Base-by-base conservation (phyloP, 2,888 invertebrate genomes). In the Temnothorax ravouxi region DNA sequence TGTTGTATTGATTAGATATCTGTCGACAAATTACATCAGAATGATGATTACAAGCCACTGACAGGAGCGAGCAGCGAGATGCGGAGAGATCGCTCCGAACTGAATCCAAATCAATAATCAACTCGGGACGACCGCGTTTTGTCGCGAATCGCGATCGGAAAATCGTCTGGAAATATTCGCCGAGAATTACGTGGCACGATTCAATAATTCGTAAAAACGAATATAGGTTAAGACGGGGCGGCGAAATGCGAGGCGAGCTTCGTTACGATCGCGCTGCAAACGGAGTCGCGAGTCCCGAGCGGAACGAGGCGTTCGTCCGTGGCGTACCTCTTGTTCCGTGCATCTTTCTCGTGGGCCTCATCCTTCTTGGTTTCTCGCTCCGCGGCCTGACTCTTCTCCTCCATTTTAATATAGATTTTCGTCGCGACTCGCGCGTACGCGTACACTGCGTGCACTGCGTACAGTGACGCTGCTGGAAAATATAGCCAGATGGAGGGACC, bases 301-400 rank as follows among this genome's bases (percentile, higher is more conserved):
- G 1, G n/a, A 64, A 62, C 21, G 4, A n/a, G 29, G 50, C 5
- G 13, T 52, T 56, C 9, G 8, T 67, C 34, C 9, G 5, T 38
- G n/a, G 29, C 85, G 29, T 93, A 96, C 96, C 96, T 95, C 93
- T 96, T 95, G 80, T 94, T 94, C 92, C 95, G 95, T 38, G 93
- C 93, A 90, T 95, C 95, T 90, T 95, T 95, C 76, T 95, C 95
- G 83, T 94, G 93, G 92, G 94, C 95, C 18, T 95, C 95, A 89
- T 95, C 95, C 89, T 95, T 94, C 93, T 95, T 94, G 88, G 93
- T 93, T 90, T 95, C 95, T 92, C 95, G 95, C 90, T 95, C 95
- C 89, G 94, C 92, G 90, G 94, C 92, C 90, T 95, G 94, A 91
- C 94, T 95, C 93, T 95, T 95, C 91, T 95, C 95, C 92, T 95